Evolutionary conservation across 2,113 vertebrate genomes (phyloP).

Genomic region (Podarcis cretensis): DNA sequence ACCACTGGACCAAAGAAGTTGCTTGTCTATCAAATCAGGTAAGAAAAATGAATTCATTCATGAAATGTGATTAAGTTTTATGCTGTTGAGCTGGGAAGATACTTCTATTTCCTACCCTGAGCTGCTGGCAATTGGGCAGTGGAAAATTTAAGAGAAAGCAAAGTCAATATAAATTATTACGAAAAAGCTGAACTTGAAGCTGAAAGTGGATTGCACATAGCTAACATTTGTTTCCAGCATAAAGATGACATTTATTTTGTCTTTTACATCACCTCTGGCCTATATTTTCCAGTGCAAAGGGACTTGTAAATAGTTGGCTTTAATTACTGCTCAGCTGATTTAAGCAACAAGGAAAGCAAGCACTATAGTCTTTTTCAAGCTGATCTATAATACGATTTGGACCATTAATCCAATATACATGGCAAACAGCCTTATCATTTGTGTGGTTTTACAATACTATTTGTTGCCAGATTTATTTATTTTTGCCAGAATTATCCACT

Average conservation of each 20-base stretch:
- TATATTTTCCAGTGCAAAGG: conserved; percentile 7
- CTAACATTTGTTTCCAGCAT: not conserved
- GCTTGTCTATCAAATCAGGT: not conserved
- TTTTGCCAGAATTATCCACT: conserved; percentile 12
- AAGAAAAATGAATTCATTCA: not conserved
- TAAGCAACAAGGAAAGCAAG: conserved; percentile 30
- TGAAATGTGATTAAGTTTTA: not conserved
- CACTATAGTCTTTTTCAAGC: conserved; percentile 36
- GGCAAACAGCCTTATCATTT: conserved; percentile 32
- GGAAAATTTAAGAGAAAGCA: not conserved
- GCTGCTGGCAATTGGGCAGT: not conserved
- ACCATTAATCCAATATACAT: conserved; percentile 43
- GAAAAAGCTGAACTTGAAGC: conserved; percentile 1
- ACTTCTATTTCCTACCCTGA: not conserved
- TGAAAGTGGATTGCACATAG: not conserved
- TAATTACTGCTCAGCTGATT: conserved; percentile 27
- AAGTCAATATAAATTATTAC: not conserved
- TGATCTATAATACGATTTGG: conserved; percentile 49
- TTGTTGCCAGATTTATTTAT: conserved; percentile 19
- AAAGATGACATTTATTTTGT: not conserved
- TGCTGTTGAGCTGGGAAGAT: not conserved
- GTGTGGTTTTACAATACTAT: conserved; percentile 2
- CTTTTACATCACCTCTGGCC: not conserved
- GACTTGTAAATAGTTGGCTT: fast-evolving
- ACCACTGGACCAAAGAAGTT: not conserved